Evolutionary conservation across 2,797 vertebrate genomes (phyloP).

Genomic region (Sebastes trivittatus): DNA sequence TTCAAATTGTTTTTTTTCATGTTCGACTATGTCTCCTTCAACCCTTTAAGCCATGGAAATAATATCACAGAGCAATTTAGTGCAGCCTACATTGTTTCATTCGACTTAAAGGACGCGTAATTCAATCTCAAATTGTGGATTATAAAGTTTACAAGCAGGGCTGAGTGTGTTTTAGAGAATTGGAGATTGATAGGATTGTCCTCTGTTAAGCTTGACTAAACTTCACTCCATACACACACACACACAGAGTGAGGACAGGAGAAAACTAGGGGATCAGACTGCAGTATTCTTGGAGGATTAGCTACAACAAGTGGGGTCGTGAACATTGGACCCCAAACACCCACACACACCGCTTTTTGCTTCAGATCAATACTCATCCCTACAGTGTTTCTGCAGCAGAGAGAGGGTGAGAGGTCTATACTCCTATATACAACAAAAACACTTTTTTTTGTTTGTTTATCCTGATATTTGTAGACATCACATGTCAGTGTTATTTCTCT

Average conservation of each 20-base stretch:
- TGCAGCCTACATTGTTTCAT: conserved; percentile 48
- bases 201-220: conserved; percentile 39
- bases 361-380: conserved; percentile 15
- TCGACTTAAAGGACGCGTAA: conserved; percentile 63
- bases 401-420: background rate
- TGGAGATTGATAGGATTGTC: conserved; percentile 67
- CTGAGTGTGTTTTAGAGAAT: conserved; percentile 20
- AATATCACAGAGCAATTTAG: conserved; percentile 56
- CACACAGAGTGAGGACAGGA: background rate
- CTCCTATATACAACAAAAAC: background rate
- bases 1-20: conserved; percentile 19
- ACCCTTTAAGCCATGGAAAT: conserved; percentile 51
- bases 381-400: background rate
- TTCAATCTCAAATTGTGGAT: conserved; percentile 75
- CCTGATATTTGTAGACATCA: background rate
- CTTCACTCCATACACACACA: background rate
- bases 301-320: conserved; percentile 53
- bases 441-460: background rate
- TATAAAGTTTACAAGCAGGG: conserved; percentile 66
- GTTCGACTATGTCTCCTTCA: conserved; percentile 27
- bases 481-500: background rate
- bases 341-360: background rate
- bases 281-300: conserved; percentile 33
- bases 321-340: conserved; percentile 7
- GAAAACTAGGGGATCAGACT: conserved; percentile 27